Evolutionary conservation across 2,888 invertebrate genomes (phyloP), one percentile per base, ranked within the genome.

Genomic region (Callosobruchus maculatus): DNA sequence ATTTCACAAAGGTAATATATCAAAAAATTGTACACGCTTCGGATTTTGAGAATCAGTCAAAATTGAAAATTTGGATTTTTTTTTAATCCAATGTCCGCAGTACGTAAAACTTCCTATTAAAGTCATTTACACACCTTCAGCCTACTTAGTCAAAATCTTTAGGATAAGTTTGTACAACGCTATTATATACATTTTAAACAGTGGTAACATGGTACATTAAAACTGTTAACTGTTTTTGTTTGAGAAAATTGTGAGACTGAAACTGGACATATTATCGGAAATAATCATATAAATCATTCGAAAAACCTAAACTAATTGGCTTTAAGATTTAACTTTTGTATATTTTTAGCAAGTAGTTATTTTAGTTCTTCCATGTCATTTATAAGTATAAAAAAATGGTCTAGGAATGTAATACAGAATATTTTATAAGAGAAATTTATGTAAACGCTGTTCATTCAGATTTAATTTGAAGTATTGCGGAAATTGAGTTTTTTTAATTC

Each of bases 181-280:
- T 26, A 26, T 26, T 4, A 26, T 26, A 26, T 26, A 26, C 2
- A 26, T 49, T 49, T 18, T 49, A 30, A 30, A 30, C 9, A 30
- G 30, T 30, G 30, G 30, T 30, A 30, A 30, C 30, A 5, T 49
- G 49, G 18, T 18, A 18, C 13, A 49, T 49, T 13, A 18, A 49
- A 49, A 18, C 49, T 49, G 49, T 49, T 49, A 5, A 49, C 13
- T 18, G 49, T 13, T 49, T 18, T 49, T 49, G 74, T 66, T 71
- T 71, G 73, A 73, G 71, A 69, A 74, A 76, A 72, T 73, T 73
- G 74, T 67, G 75, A 78, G 78, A 79, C 77, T 79, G 78, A 79
- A 74, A 76, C 76, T 76, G 76, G 77, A 78, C 77, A 78, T 79
- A 78, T 77, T 77, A 74, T 74, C 73, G 73, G 69, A 67, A 73